Percentiles rank a stretch among this genome's conserved stretches.
phyloP scores from a whole-genome alignment of 2,113 vertebrate species.

The Microcebus jonahi region DNA sequence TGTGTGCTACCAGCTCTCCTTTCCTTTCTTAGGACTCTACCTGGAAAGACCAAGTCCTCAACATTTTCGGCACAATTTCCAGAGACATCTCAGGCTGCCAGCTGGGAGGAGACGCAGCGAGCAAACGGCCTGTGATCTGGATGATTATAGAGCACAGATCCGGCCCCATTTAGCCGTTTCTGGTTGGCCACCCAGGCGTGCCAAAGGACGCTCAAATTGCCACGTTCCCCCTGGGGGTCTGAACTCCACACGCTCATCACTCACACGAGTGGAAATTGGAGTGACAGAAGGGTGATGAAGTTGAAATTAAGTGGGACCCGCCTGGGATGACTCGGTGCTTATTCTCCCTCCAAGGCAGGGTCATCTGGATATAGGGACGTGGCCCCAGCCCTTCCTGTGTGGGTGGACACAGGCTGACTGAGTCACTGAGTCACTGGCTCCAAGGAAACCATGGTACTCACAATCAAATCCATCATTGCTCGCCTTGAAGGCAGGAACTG shows the following conservation, averaged over 20 bases:
- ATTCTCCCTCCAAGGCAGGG: background rate
- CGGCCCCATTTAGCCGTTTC: constrained; percentile 49
- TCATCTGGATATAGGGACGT: constrained; percentile 1
- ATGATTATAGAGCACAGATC: constrained; percentile 66
- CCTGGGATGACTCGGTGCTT: background rate
- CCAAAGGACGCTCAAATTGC: constrained; percentile 47
- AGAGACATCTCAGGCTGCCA: constrained; percentile 8
- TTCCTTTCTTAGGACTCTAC: constrained; percentile 5
- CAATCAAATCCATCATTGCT: background rate
- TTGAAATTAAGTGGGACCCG: background rate
- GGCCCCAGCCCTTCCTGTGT: background rate
- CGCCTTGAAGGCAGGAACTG: background rate
- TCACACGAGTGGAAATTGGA: constrained; percentile 10
- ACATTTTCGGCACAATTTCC: background rate
- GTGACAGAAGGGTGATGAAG: background rate
- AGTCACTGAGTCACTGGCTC: background rate
- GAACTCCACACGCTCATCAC: constrained; percentile 55
- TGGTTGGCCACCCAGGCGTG: constrained; percentile 39
- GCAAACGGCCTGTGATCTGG: constrained; percentile 40
- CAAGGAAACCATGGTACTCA: background rate
- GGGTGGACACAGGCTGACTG: background rate
- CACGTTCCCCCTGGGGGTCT: constrained; percentile 42
- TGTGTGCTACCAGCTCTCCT: background rate
- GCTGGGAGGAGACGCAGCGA: background rate
- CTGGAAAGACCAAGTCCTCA: background rate